These are phyloP conservation scores for Diplodus sargus DNA, from an alignment of 2,797 vertebrate genomes.

Conservation along the genomic window DNA sequence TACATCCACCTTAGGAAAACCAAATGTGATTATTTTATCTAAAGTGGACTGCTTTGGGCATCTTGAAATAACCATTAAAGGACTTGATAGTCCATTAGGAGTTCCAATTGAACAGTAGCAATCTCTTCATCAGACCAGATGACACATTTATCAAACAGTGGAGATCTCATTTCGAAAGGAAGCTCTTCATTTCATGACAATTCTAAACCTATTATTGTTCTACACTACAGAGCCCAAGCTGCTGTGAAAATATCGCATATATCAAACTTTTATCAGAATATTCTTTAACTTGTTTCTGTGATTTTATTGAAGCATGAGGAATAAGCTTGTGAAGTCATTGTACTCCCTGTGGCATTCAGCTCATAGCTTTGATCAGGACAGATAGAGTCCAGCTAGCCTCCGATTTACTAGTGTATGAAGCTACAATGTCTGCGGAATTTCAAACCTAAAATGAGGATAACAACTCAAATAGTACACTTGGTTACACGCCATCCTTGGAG, in stretches of 20 bases:
- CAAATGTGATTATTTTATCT: constrained; percentile 19
- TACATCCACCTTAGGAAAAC: constrained; percentile 4
- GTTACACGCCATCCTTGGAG: not conserved
- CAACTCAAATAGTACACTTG: not conserved
- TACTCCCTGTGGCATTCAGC: not conserved
- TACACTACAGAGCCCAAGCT: not conserved
- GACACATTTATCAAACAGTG: constrained; percentile 21
- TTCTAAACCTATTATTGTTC: not conserved
- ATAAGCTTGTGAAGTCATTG: not conserved
- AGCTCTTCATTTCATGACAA: constrained; percentile 29
- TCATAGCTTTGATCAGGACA: not conserved
- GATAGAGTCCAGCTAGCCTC: not conserved
- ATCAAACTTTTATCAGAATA: not conserved
- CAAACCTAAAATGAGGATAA: not conserved
- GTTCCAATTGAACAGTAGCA: constrained; percentile 19
- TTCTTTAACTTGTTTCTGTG: not conserved
- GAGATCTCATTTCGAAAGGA: constrained; percentile 21
- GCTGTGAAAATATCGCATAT: not conserved
- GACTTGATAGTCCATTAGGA: constrained; percentile 13
- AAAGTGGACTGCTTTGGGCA: constrained; percentile 6
- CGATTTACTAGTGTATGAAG: not conserved
- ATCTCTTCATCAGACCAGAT: constrained; percentile 24
- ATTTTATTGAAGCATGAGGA: constrained; percentile 8
- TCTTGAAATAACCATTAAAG: constrained; percentile 14
- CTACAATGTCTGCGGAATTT: not conserved